These are phyloP conservation scores for Rhinichthys osculus DNA, from an alignment of 2,797 vertebrate genomes.

Conservation along the genomic window DNA sequence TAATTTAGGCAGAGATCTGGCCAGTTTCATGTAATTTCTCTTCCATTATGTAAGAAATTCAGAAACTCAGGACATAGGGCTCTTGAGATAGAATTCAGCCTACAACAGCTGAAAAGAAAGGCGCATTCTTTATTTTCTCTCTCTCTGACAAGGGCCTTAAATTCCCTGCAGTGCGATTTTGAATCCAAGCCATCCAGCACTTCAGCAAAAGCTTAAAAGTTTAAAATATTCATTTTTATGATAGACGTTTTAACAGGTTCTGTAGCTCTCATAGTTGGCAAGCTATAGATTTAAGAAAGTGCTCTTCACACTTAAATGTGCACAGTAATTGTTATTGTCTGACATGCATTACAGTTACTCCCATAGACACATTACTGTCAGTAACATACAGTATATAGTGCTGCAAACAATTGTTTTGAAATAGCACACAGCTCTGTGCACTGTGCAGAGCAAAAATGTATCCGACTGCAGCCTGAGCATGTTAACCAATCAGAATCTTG, in stretches of 20 bases:
- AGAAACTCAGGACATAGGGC: background rate
- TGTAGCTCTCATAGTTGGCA: background rate
- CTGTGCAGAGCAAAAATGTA: background rate
- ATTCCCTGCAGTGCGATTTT: constrained; percentile 34
- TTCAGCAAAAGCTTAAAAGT: constrained; percentile 35
- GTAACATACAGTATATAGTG: background rate
- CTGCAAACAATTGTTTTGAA: constrained; percentile 3
- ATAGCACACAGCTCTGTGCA: background rate
- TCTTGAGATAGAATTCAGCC: constrained; percentile 25
- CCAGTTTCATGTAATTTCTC: constrained; percentile 14
- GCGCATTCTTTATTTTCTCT: constrained; percentile 28
- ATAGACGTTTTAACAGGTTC: constrained; percentile 15
- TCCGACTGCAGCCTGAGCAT: background rate
- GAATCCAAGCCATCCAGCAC: constrained; percentile 28
- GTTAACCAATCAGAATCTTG: background rate
- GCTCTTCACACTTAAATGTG: constrained; percentile 7
- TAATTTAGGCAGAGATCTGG: constrained; percentile 4
- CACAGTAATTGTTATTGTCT: constrained; percentile 1
- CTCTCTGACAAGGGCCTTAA: constrained; percentile 20
- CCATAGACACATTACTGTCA: constrained; percentile 1
- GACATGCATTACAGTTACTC: background rate
- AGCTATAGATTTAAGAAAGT: background rate
- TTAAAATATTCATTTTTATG: constrained; percentile 36
- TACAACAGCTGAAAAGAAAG: constrained; percentile 32
- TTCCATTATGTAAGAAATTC: constrained; percentile 29